phyloP scores from a whole-genome alignment of 2,888 invertebrate genomes.

The Chesias legatella region DNA sequence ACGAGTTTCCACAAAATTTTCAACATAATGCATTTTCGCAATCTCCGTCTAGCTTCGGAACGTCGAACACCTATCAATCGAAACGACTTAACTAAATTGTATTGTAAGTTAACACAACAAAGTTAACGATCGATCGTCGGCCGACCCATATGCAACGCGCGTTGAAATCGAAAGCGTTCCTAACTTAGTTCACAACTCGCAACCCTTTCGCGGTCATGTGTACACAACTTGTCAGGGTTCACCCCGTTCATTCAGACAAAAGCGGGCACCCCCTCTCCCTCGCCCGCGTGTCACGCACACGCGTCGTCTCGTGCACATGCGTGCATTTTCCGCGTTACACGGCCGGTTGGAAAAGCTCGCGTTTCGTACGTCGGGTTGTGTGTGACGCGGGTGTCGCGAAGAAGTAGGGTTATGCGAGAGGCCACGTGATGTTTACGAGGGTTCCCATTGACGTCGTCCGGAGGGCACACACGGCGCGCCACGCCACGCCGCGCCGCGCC shows the following conservation, averaged over 20 bases:
- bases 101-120: slow-evolving; percentile 35
- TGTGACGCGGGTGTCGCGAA: slow-evolving; percentile 26
- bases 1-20: slow-evolving; percentile 48
- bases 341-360: slow-evolving; percentile 33
- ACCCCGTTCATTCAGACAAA: slow-evolving; percentile 70
- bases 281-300: slow-evolving; percentile 58
- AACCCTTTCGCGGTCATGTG: slow-evolving; percentile 71
- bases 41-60: slow-evolving; percentile 20
- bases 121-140: slow-evolving; percentile 60
- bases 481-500: slow-evolving; percentile 34
- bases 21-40: slow-evolving; percentile 42
- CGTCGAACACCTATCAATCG: slow-evolving; percentile 35
- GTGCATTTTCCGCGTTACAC: slow-evolving; percentile 48
- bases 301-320: slow-evolving; percentile 65
- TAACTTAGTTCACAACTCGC: slow-evolving; percentile 63
- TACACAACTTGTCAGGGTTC: slow-evolving; percentile 65
- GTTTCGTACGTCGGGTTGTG: slow-evolving; percentile 25
- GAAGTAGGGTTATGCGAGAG: slow-evolving; percentile 46
- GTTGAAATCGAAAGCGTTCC: slow-evolving; percentile 70
- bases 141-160: slow-evolving; percentile 71
- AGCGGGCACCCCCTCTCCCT: slow-evolving; percentile 57
- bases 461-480: slow-evolving; percentile 34
- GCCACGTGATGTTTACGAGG: slow-evolving; percentile 60
- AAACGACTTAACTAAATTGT: slow-evolving; percentile 43
- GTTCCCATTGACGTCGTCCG: slow-evolving; percentile 55